Evolutionary conservation across 2,888 invertebrate species (phyloP), one percentile per base, ranked within the genome.

Genomic region (Bruchidius siliquastri): DNA sequence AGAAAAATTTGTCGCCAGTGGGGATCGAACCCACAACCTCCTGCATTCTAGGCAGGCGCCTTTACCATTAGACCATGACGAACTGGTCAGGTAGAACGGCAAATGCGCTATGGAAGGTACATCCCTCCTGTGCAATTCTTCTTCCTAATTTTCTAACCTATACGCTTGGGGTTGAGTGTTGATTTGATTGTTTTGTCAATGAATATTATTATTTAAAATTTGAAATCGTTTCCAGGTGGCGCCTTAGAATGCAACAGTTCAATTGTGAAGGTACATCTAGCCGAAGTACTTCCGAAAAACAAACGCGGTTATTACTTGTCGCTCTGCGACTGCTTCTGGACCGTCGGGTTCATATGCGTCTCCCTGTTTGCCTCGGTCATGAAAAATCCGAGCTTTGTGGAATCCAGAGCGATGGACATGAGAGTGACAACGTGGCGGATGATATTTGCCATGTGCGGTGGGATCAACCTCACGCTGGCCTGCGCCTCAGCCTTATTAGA

Each of bases 381-480:
- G 22, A 73, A 77, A 72, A 76, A 76, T 6, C 72, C 77, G 0
- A 71, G 76, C n/a, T 68, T 77, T 8, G 72, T 76, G 0, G 81
- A 79, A 21, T 75, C 78, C 20, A 76, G 77, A 69, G 74, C 75
- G 13, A 72, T 80, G n/a, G 80, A 79, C 71, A 84, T 77, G 79
- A 81, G 84, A 74, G 79, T 85, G 18, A 83, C 86, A 66, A 86
- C 87, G 10, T 88, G 88, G 88, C 81, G 88, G 74, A 81, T 87
- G 67, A 79, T 87, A 67, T 83, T 86, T 72, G 86, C 86, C 22
- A 80, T 86, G 67, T 81, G 84, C 13, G 86, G 87, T 6, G 83
- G 86, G 32, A 78, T 86, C 22, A 82, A 81, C 73, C 80, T 88
- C 49, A 81, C 86, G 72, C 79, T 87, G 6, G 84, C 85, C 4